A percentile compares a stretch with the other conserved stretches of the same genome.
These are phyloP conservation scores for Laticauda colubrina DNA, from an alignment of 2,113 vertebrate genomes.

Conservation along the genomic window DNA sequence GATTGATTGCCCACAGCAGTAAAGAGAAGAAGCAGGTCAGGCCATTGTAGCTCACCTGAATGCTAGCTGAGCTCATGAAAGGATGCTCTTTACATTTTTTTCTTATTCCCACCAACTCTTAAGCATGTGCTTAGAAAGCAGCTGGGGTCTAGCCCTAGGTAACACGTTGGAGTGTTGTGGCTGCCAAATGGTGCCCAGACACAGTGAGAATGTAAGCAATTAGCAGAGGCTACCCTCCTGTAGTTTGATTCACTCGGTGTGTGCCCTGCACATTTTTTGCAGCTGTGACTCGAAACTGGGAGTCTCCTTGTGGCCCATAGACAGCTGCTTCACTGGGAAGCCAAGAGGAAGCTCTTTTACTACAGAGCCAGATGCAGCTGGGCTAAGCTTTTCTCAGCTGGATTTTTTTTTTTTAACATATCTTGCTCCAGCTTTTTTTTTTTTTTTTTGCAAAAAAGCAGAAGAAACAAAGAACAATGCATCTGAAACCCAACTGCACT, in stretches of 20 bases:
- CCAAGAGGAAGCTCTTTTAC: slow-evolving; percentile 15
- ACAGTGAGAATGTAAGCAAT: slow-evolving; percentile 17
- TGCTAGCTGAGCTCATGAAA: not conserved
- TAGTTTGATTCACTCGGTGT: not conserved
- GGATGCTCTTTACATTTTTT: slow-evolving; percentile 19
- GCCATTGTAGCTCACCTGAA: slow-evolving; percentile 38
- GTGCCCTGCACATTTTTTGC: slow-evolving; percentile 20
- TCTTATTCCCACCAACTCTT: slow-evolving; percentile 20
- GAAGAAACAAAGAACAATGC: not conserved
- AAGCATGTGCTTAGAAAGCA: not conserved
- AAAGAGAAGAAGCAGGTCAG: not conserved
- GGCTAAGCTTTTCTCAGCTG: slow-evolving; percentile 27
- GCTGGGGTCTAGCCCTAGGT: slow-evolving; percentile 24
- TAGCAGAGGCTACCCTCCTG: slow-evolving; percentile 18
- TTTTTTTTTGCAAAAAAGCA: not conserved
- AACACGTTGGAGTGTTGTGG: not conserved
- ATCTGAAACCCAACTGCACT: not conserved
- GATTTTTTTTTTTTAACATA: slow-evolving; percentile 24
- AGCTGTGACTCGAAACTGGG: slow-evolving; percentile 26
- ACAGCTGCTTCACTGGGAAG: slow-evolving; percentile 18
- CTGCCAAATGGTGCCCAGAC: slow-evolving; percentile 33
- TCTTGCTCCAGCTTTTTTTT: not conserved
- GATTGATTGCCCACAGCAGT: slow-evolving; percentile 1
- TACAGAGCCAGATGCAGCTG: slow-evolving; percentile 19
- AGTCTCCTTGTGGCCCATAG: slow-evolving; percentile 26